Evolutionary conservation across 2,113 vertebrate genomes (phyloP).

Genomic region (Baryphthengus martii): DNA sequence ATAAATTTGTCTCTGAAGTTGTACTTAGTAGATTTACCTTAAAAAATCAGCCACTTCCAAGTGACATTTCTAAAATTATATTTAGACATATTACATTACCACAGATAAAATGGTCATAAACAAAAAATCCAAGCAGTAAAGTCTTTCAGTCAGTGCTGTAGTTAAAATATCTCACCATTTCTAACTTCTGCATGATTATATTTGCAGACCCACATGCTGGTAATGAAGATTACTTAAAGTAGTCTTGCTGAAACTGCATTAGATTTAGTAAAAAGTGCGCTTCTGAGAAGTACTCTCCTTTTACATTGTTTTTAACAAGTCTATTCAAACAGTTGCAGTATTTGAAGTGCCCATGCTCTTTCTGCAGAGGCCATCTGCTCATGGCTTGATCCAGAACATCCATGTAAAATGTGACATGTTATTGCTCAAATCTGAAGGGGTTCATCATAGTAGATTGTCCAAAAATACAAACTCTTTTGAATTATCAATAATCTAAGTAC

Average conservation of each 20-base stretch:
- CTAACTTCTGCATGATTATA: not conserved
- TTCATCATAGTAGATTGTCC: not conserved
- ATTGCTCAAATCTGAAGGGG: not conserved
- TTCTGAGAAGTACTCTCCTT: not conserved
- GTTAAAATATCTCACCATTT: not conserved
- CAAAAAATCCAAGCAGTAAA: not conserved
- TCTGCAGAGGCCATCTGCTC: not conserved
- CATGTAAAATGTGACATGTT: not conserved
- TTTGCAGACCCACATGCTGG: not conserved
- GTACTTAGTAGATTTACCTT: not conserved
- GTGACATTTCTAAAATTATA: not conserved
- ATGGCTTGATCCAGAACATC: not conserved
- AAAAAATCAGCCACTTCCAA: not conserved
- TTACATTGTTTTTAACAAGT: not conserved
- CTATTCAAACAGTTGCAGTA: not conserved
- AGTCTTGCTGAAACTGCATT: not conserved
- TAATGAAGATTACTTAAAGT: not conserved
- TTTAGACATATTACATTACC: not conserved
- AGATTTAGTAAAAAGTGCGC: not conserved
- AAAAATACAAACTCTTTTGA: constrained; percentile 1
- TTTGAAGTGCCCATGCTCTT: not conserved
- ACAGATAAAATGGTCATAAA: not conserved
- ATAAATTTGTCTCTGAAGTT: not conserved
- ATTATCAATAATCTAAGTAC: constrained; percentile 24
- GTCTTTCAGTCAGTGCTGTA: not conserved